Evolutionary conservation across 2,113 vertebrate genomes (phyloP).

Genomic region (Microcebus tavaratra): DNA sequence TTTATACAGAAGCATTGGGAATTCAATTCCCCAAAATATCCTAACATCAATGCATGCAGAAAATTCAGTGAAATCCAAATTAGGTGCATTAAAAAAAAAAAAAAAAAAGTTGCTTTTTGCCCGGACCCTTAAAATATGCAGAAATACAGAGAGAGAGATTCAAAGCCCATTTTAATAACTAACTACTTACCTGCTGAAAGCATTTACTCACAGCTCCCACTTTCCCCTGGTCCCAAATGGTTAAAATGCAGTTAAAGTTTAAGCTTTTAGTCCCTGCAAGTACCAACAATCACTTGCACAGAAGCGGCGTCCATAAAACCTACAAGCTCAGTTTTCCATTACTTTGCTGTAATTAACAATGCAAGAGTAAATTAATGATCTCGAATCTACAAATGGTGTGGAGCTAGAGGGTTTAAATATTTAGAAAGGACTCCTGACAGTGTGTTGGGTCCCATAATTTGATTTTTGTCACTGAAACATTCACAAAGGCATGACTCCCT

Average conservation of each 20-base stretch:
- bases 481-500: background rate
- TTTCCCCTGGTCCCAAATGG: background rate
- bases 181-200: conserved; percentile 70
- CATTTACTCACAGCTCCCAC: background rate
- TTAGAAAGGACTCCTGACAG: conserved; percentile 19
- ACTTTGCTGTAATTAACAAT: conserved; percentile 49
- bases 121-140: conserved; percentile 69
- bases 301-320: conserved; percentile 31
- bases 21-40: conserved; percentile 75
- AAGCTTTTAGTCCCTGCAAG: conserved; percentile 15
- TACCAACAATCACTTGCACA: background rate
- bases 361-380: conserved; percentile 60
- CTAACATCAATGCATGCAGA: conserved; percentile 65
- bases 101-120: background rate
- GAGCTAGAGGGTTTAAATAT: background rate
- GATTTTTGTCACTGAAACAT: background rate
- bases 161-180: conserved; percentile 82
- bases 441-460: background rate
- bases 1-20: conserved; percentile 61
- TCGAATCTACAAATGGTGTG: conserved; percentile 36
- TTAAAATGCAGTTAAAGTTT: conserved; percentile 57
- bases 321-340: conserved; percentile 28
- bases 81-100: conserved; percentile 39
- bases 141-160: conserved; percentile 44
- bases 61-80: conserved; percentile 73